A percentile compares a stretch with the other conserved stretches of the same genome.
Conservation (phyloP, 2,113 vertebrate species). For the Scomber japonicus region DNA sequence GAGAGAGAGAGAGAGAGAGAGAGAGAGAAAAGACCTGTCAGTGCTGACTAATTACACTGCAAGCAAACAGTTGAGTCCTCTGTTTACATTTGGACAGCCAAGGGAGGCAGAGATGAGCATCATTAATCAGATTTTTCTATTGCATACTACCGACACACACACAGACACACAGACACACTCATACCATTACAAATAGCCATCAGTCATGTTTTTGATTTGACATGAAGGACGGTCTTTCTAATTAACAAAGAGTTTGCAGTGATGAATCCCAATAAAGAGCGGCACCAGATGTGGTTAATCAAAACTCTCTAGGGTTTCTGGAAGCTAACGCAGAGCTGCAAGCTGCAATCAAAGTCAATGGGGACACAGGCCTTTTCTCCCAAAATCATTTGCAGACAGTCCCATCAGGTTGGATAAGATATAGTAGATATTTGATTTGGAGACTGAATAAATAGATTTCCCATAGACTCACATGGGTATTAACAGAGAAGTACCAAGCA, state of each 20-base stretch:
- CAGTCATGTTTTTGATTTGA: constrained; percentile 78
- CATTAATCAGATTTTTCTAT: constrained; percentile 79
- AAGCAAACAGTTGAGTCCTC: constrained; percentile 77
- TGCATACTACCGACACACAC: constrained; percentile 55
- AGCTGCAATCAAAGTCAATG: constrained; percentile 62
- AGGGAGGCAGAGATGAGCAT: constrained; percentile 71
- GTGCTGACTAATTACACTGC: constrained; percentile 80
- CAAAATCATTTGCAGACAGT: constrained; percentile 56
- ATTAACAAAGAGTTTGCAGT: constrained; percentile 68
- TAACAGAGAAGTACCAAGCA: constrained; percentile 9
- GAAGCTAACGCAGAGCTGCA: constrained; percentile 17
- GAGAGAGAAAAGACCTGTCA: constrained; percentile 73
- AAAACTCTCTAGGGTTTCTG: constrained; percentile 55
- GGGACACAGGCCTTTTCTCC: constrained; percentile 49
- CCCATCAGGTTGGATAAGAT: constrained; percentile 34
- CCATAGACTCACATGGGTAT: constrained; percentile 20
- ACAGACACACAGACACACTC: constrained; percentile 40
- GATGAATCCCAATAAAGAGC: constrained; percentile 74
- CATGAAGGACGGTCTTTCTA: constrained; percentile 71
- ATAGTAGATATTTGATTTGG: constrained; percentile 10
- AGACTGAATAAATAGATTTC: constrained; percentile 37
- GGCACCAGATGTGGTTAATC: constrained; percentile 66
- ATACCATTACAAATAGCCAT: constrained; percentile 73
- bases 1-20: constrained; percentile 31
- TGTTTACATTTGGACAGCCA: constrained; percentile 81